Evolutionary conservation across 1,140 invertebrate genomes (phyloP), one percentile per base, ranked within the genome.

Genomic region (Gryllus bimaculatus): DNA sequence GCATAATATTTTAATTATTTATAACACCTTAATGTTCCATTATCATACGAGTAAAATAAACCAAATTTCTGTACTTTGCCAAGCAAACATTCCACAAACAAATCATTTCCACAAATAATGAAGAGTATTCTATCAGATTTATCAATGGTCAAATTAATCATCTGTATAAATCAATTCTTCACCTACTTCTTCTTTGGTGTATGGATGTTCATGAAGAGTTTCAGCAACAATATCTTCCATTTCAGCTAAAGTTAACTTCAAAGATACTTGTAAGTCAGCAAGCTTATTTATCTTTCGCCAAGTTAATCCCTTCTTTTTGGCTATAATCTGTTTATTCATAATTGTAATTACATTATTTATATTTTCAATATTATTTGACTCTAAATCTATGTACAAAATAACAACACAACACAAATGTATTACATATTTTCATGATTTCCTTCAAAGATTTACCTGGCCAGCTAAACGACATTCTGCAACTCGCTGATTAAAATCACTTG

Each of bases 401-500:
- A 39, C 26, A 39, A 39, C 26, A 39, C 26, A 39, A 39, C 26
- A 39, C 26, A 39, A 39, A 39, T 39, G n/a, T n/a, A 39, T 39
- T 39, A 39, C 26, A 39, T 39, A 39, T 39, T 39, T 39, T 39
- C 26, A 39, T 39, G 26, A 39, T 39, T 39, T 39, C 26, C 26
- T 39, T 39, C 26, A 66, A 13, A 74, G 66, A 66, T 21, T 80
- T 80, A 94, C 92, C 89, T 96, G 93, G 13, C 94, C 92, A 21
- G 95, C 96, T 13, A 99, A 85, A 81, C 95, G 90, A 84, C 97
- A 98, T 88, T 99, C 97, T n/a, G 94, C 92, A 12, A 99, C 97
- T 80, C 98, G 88, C 79, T 91, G 90, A 87, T 99, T 99, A 85
- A 92, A 99, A 84, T 97, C 91, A 18, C 88, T 88, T 0, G 94